Base-by-base conservation (phyloP, 2,113 vertebrate species). In the Agapornis roseicollis region DNA sequence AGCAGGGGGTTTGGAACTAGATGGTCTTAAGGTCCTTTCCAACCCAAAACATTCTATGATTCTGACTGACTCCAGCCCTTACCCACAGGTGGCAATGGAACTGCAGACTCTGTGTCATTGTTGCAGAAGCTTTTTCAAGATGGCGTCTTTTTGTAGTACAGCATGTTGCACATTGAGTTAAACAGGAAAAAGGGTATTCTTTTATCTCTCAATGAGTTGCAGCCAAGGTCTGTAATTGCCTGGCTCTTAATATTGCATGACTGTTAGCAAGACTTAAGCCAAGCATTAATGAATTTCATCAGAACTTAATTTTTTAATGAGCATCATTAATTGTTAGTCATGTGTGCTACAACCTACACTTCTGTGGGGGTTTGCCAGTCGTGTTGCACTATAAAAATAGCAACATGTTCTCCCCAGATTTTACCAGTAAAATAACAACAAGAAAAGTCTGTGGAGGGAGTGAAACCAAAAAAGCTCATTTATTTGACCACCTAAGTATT, bases 221-320 rank as follows among this genome's bases (percentile, higher is more conserved):
- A 93, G 97, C 97, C 97, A 97, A 97, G 93, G 95, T 97, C 92
- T 89, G 90, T 97, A 97, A 97, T 97, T 97, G 97, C 95, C 96
- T 97, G 85, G 94, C 93, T 97, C 92, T 95, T 96, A 97, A 97
- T 96, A 93, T 97, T 97, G 96, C 94, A 37, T 97, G 97, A 97
- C 97, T 97, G 95, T 96, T 96, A 96, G 95, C 85, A 90, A 97
- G 97, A 80, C 87, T 96, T 80, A 95, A 94, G 97, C 97, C 97
- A 97, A 97, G 96, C 96, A 97, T 97, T 97, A 97, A 97, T 97
- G 97, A 97, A 97, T 97, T 97, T 97, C 92, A 95, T 95, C 95
- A 97, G 97, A 96, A 97, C 95, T 97, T 96, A 95, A 96, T 97
- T 97, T 97, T 97, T 97, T 97, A 97, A 97, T 97, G 96, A 97